These are phyloP conservation scores for Labeo calbasu DNA, from an alignment of 2,797 vertebrate genomes.

Conservation along the genomic window DNA sequence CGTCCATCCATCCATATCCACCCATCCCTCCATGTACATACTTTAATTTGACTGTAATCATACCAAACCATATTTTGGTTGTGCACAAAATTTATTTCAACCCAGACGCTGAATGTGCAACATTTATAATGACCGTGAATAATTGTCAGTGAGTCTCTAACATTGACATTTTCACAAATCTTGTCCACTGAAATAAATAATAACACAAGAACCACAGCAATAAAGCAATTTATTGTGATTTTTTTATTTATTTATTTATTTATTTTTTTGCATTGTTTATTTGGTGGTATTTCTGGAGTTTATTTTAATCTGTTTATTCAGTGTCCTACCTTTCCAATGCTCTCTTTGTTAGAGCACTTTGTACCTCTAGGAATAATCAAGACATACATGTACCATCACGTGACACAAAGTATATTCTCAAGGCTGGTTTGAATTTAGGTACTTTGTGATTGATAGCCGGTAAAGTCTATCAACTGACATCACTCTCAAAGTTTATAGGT, in stretches of 20 bases:
- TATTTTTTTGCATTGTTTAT: neutral
- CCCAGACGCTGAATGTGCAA: neutral
- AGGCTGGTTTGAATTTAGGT: conserved; percentile 49
- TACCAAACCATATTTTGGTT: neutral
- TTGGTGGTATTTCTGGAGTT: neutral
- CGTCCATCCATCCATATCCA: too few species aligned
- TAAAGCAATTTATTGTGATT: neutral
- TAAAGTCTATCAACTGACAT: conserved; percentile 57
- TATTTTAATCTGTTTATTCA: conserved; percentile 9
- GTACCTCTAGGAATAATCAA: neutral
- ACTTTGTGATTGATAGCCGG: conserved; percentile 53
- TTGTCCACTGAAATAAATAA: conserved; percentile 18
- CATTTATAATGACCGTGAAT: conserved; percentile 45
- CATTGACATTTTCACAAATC: conserved; percentile 22
- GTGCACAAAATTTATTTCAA: neutral
- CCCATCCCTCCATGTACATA: too few species aligned
- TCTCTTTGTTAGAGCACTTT: neutral
- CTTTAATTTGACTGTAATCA: neutral
- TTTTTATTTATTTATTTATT: neutral
- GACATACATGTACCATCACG: neutral
- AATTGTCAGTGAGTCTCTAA: neutral
- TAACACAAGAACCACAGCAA: too few species aligned
- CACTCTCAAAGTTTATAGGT: conserved; percentile 1
- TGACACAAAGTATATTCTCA: conserved; percentile 35
- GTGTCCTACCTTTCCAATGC: neutral